Evolutionary conservation across 2,113 vertebrate species (phyloP).

Genomic region (Acrocephalus arundinaceus): DNA sequence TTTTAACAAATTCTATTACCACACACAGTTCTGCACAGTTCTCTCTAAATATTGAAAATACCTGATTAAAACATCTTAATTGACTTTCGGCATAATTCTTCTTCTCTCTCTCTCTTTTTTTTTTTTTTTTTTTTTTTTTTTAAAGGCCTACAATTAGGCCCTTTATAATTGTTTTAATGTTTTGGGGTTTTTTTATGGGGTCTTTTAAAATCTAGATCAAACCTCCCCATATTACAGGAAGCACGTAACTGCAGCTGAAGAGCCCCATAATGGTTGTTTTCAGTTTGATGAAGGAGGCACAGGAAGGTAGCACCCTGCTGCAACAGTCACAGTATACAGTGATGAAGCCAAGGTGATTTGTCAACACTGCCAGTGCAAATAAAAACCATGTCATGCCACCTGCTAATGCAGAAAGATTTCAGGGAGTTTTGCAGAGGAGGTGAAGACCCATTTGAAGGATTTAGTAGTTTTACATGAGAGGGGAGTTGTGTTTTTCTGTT

Average conservation of each 20-base stretch:
- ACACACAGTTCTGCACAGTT: not conserved
- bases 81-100: not conserved
- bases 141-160: not conserved
- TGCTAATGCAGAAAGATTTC: not conserved
- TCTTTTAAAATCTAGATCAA: not conserved
- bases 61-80: not conserved
- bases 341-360: not conserved
- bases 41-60: not conserved
- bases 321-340: not conserved
- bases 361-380: not conserved
- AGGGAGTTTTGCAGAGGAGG: not conserved
- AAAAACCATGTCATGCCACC: not conserved
- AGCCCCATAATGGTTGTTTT: not conserved
- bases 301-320: not conserved
- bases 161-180: not conserved
- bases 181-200: fast-evolving
- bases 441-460: not conserved
- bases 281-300: not conserved
- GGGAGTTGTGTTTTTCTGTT: not conserved
- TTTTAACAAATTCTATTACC: not conserved
- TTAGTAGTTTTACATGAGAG: not conserved
- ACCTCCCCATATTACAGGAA: not conserved
- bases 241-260: not conserved
- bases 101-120: too few species aligned
- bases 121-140: too few species aligned